Evolutionary conservation across 2,113 vertebrate genomes (phyloP), one percentile per base, ranked within the genome.

Genomic region (Tiliqua scincoides): DNA sequence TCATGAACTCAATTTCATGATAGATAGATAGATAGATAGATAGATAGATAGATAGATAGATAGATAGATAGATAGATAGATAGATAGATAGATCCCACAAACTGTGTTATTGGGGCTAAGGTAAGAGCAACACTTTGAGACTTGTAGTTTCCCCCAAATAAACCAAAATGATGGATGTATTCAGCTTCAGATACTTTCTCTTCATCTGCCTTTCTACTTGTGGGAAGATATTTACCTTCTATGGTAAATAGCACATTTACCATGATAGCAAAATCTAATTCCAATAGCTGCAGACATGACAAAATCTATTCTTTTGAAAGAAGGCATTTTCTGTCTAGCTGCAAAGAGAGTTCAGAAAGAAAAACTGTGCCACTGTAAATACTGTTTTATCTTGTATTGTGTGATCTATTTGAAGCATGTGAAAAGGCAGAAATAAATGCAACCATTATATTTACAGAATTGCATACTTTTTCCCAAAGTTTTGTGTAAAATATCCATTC

Each of bases 401-500:
- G 67, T 85, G 70, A 79, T 92, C 87, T 85, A 18, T 85, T 90
- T 89, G 85, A 91, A 84, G 75, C 2, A 30, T 61, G 6, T 89
- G 86, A 94, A 91, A 94, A 93, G 62, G 90, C 25, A 89, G 30
- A 82, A 94, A 90, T 90, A 93, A 93, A 93, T 91, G 37, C 52
- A 86, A 67, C 71, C 20, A 86, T 92, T 92, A 88, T 85, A 87
- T 90, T 85, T 86, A 87, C 52, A 76, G 88, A 92, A 94, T 86
- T 91, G 57, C 68, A 77, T 65, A 72, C 40, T n/a, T 85, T 30
- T 91, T n/a, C 67, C 88, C 35, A 86, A 86, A 89, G 8, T 89
- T 84, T 85, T 85, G 6, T 82, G 73, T 82, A 87, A 90, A 87
- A 78, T 35, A 85, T 43, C 4, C 10, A 85, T 14, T 86, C 70